phyloP scores from a whole-genome alignment of 2,797 vertebrate genomes.

The Xiphophorus birchmanni region DNA sequence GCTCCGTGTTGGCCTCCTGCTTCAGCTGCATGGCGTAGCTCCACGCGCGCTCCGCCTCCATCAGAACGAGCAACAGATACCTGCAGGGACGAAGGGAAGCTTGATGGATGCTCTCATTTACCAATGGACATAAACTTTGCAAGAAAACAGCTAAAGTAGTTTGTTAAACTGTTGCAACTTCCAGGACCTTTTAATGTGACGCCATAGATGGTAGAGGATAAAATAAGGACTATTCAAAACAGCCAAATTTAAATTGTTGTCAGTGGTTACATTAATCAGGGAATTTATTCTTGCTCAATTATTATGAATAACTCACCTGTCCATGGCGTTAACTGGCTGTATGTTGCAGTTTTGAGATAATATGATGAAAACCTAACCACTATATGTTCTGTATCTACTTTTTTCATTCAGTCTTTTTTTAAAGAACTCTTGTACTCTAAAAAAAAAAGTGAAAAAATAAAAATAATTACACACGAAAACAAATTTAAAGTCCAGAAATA shows the following conservation, averaged over 20 bases:
- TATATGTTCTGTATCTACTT: too few relatives aligned
- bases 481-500: too few relatives aligned
- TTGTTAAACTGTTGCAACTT: background rate
- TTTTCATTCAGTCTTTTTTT: too few relatives aligned
- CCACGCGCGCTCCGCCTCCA: constrained; percentile 98
- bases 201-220: background rate
- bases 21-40: constrained; percentile 99
- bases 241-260: background rate
- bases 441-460: too few relatives aligned
- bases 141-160: background rate
- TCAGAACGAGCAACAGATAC: constrained; percentile 92
- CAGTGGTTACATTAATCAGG: background rate
- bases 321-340: background rate
- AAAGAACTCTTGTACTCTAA: too few relatives aligned
- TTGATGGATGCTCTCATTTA: background rate
- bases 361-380: too few relatives aligned
- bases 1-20: constrained; percentile 97
- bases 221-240: background rate
- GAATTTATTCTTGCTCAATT: background rate
- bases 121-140: background rate
- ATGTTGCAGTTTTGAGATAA: too few relatives aligned
- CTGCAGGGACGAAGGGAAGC: constrained; percentile 63
- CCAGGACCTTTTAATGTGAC: background rate
- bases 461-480: too few relatives aligned
- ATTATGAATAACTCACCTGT: background rate